Conservation (phyloP, 35 echinoderm and acorn worm species). For the Diadema setosum region DNA sequence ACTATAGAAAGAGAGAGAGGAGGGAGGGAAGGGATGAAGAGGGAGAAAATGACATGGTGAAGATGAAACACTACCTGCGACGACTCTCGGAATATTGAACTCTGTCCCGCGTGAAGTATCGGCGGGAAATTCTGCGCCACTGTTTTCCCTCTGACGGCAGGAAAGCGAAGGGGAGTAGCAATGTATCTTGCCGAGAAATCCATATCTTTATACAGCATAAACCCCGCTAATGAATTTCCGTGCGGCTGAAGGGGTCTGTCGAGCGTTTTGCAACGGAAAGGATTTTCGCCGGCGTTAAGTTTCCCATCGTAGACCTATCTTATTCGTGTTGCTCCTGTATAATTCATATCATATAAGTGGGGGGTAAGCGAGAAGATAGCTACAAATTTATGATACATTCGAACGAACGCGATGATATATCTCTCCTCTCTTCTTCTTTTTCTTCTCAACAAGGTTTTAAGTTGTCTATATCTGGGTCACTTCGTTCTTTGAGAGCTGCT, state of each 20-base stretch:
- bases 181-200: not conserved
- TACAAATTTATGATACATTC: no score
- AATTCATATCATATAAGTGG: no score
- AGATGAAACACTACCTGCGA: not conserved
- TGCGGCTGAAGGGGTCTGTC: not conserved
- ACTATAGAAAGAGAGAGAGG: no score
- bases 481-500: no score
- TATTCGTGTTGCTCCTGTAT: not conserved
- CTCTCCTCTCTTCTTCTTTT: no score
- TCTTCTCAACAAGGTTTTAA: no score
- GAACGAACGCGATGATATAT: no score
- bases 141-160: not conserved
- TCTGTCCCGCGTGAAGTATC: not conserved
- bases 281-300: not conserved
- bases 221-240: not conserved
- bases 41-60: no score
- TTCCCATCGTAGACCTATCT: not conserved
- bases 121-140: not conserved
- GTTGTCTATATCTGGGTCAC: no score
- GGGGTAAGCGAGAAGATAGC: no score
- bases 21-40: no score
- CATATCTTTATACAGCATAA: slow-evolving; percentile 2
- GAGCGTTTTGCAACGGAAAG: not conserved
- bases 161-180: not conserved
- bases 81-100: not conserved